These are phyloP conservation scores for Ursus arctos DNA, from an alignment of 2,113 vertebrate species.

Conservation along the genomic window DNA sequence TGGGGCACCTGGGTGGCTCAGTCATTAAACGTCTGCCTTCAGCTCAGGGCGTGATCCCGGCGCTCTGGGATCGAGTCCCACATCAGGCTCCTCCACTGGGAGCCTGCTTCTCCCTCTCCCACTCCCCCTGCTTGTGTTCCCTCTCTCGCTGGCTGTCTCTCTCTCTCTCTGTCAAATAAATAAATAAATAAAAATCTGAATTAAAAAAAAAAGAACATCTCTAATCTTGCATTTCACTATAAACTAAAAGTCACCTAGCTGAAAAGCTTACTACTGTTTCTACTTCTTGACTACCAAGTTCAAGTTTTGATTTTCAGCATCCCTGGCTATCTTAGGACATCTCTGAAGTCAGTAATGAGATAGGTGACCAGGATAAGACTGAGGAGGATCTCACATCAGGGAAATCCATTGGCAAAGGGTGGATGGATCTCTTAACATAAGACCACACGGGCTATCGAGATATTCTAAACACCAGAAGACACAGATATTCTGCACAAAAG, in stretches of 20 bases:
- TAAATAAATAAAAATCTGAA: too few species aligned
- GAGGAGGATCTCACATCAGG: background rate
- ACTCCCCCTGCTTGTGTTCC: too few species aligned
- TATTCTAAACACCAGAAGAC: background rate
- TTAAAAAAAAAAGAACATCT: background rate
- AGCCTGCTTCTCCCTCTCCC: too few species aligned
- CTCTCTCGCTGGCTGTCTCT: too few species aligned
- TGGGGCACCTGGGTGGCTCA: background rate
- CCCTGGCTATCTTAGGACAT: background rate
- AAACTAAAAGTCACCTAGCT: background rate
- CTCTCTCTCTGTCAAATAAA: too few species aligned
- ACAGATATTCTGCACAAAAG: background rate
- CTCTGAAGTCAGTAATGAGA: background rate
- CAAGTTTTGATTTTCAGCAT: background rate
- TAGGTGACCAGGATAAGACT: background rate
- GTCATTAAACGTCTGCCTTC: too few species aligned
- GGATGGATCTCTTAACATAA: background rate
- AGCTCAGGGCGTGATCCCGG: too few species aligned
- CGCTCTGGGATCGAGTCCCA: too few species aligned
- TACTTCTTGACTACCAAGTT: background rate
- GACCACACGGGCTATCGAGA: accelerated
- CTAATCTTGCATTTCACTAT: background rate
- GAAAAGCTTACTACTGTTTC: background rate
- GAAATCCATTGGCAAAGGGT: background rate
- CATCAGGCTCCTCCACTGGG: too few species aligned